Base-by-base conservation (phyloP, 1,140 invertebrate genomes). In the Callitettix versicolor region DNA sequence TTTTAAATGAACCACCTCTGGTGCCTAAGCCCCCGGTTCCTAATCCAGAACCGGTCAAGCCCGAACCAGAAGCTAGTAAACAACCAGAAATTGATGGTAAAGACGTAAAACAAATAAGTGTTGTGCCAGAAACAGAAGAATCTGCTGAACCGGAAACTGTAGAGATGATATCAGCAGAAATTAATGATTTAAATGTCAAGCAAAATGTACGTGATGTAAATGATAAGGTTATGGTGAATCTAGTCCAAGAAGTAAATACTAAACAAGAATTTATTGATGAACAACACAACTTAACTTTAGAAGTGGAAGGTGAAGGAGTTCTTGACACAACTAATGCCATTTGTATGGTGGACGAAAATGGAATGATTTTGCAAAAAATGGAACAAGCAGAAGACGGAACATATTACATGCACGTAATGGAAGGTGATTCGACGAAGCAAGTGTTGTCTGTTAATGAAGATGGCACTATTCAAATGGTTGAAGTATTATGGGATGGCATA, bases 381-480 rank as follows among this genome's bases (percentile, higher is more conserved):
- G 60, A 61, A 38, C 58, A 61, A 33, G 55, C 60, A 26, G 61
- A 65, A 48, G 60, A 64, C 53, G 62, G 62, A 41, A 62, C 61
- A 11, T 58, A 64, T 7, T 65, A 64, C 57, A 61, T 65, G 9
- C 58, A 64, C 33, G 55, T 63, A 41, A 62, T 62, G n/a, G 55
- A 57, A 7, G 21, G 55, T 17, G 58, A 59, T 50, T 14, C 53
- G n/a, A 53, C 58, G 0, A 63, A 63, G 38, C 62, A 65, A 43
- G 60, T 65, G 20, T 46, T 64, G 5, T 60, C 61, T 2, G 63
- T 65, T 3, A 55, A 58, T 6, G 64, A 63, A 22, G 64, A 65
- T 47, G 64, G 64, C 2, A 59, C 63, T 42, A 63, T 65, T 15
- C 63, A 65, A 54, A 65, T 65, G 64, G 63, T 65, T 5, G 61